Evolutionary conservation across 2,888 invertebrate genomes (phyloP), one percentile per base, ranked within the genome.

Genomic region (Ypsolopha scabrella): DNA sequence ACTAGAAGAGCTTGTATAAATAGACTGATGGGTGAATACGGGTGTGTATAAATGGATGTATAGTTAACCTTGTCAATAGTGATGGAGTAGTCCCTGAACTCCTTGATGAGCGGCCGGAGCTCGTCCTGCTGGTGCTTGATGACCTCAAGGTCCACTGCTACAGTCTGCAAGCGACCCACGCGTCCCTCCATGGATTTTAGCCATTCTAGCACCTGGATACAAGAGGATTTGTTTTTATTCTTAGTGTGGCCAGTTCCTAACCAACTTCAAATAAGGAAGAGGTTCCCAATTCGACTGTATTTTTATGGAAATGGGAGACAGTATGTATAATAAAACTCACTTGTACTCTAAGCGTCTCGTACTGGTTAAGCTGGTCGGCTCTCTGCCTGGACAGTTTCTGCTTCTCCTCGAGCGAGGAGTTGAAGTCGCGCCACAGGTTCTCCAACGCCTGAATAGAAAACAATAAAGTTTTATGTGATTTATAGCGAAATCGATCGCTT

Each of bases 351-450:
- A 97, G 87, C 34, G 90, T 89, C 72, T 98, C 97, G 68, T 97
- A 98, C 34, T 95, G 94, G 63, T 89, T 90, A 56, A 94, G 90
- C 60, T 97, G 95, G 64, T 97, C 96, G 0, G 94, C 92, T 50
- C 95, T 90, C 59, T 94, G 92, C 65, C 93, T 93, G 39, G 94
- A 93, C 34, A 96, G 85, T 65, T 93, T 92, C 61, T 93, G 92
- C 61, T 94, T 94, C 67, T 98, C 97, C 58, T 94, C 94, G 34
- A 98, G 82, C 0, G 93, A 80, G 13, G 90, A 90, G 63, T 92
- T 93, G 60, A 98, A 89, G 67, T 96, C 96, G 49, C 93, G 92
- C 97, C 97, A 98, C 65, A 93, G 93, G 58, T 91, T 91, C 79
- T 98, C 97, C 57, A 97, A 82, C 2, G 91, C 89, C 80, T 73